Conservation (phyloP, 2,113 vertebrate species). For the Benitochromis conjunctus region DNA sequence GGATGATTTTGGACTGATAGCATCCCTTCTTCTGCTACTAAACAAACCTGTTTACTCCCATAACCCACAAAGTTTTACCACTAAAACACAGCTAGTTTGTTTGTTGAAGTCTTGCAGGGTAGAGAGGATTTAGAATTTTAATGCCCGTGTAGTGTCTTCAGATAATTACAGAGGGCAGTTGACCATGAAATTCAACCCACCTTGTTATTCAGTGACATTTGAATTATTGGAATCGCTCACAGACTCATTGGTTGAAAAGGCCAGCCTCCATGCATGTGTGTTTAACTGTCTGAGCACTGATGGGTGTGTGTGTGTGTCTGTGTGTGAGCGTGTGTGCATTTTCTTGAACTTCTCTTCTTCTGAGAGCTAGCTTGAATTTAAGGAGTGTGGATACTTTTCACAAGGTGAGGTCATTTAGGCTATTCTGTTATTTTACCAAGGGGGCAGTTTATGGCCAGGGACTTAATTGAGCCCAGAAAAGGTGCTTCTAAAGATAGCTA, state of each 20-base stretch:
- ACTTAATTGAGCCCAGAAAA: constrained; percentile 24
- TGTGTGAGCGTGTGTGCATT: neutral
- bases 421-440: constrained; percentile 1
- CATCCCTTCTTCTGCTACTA: neutral
- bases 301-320: neutral
- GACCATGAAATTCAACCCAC: constrained; percentile 61
- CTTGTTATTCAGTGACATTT: constrained; percentile 69
- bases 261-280: constrained; percentile 6
- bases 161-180: constrained; percentile 51
- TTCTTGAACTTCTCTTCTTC: neutral
- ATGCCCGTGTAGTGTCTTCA: constrained; percentile 25
- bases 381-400: constrained; percentile 2
- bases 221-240: constrained; percentile 55
- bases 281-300: neutral
- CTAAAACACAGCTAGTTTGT: neutral
- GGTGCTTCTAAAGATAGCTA: neutral
- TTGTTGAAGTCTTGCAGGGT: neutral
- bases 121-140: constrained; percentile 17
- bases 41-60: neutral
- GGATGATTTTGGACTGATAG: neutral
- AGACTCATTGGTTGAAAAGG: constrained; percentile 50
- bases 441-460: constrained; percentile 12
- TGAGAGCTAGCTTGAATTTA: neutral
- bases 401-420: constrained; percentile 23
- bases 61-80: neutral